Conservation (phyloP, 2,888 invertebrate genomes). For the Yponomeuta sedellus region DNA sequence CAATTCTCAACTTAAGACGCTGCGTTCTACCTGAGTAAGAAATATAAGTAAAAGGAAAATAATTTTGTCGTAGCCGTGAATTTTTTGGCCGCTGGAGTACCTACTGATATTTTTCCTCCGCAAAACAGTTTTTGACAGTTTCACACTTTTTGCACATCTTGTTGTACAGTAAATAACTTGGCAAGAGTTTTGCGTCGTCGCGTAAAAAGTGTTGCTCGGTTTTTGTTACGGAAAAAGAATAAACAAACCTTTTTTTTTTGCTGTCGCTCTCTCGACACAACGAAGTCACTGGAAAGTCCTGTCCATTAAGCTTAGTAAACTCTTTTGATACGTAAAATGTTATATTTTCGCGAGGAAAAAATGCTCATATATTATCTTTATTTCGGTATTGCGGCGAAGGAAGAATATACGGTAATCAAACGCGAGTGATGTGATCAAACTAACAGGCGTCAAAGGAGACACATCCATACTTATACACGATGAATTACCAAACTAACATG, state of each 20-base stretch:
- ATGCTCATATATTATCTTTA: background rate
- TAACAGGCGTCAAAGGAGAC: no score
- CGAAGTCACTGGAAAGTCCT: background rate
- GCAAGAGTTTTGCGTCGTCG: constrained; percentile 1
- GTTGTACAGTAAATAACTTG: background rate
- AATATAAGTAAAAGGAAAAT: no score
- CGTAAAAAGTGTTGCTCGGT: background rate
- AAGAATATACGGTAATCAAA: no score
- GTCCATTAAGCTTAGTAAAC: constrained; percentile 1
- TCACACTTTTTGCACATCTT: background rate
- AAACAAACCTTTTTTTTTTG: background rate
- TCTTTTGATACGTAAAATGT: background rate
- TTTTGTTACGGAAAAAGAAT: background rate
- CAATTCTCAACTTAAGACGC: no score
- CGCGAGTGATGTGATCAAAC: no score
- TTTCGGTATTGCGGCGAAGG: no score
- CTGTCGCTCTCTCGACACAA: background rate
- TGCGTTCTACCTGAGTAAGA: no score
- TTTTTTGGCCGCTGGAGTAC: no score
- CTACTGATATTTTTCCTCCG: no score
- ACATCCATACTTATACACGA: no score
- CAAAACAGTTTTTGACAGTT: background rate
- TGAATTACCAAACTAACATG: no score
- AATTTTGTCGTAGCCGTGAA: no score
- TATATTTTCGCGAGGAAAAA: background rate